Base-by-base conservation (phyloP, 2,888 invertebrate genomes). In the Lasioglossum zephyrum region DNA sequence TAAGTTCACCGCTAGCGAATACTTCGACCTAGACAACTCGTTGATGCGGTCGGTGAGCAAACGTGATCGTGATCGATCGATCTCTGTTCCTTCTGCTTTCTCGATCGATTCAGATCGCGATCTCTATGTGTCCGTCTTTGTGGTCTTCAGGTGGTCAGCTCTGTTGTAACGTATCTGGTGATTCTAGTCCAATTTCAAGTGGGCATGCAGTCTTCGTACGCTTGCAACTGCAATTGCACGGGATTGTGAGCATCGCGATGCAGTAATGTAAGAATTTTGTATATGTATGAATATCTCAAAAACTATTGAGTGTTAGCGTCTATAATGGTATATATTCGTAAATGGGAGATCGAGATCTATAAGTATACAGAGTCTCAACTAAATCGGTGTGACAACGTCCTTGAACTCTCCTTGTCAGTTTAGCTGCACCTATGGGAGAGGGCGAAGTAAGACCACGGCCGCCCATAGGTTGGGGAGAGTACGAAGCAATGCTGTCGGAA, bases 1-100 rank as follows among this genome's bases (percentile, higher is more conserved):
- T 60, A 87, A 89, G 53, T 94, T 94, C 70, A 91, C 93, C 36
- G 94, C 92, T 16, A 91, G 90, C 44, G 93, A 93, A 60, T 92
- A 93, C 73, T 93, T 94, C 41, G 82, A 87, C 9, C 85, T 94
- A 4, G 92, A 94, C 86, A 92, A 92, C 13, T 92, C 84, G 77
- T 87, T 94, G 4, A 79, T 94, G 13, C 92, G 92, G 83, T 91
- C 92, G 87, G 94, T 94, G 84, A 92, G 93, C 39, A 36, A 22
- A 66, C 39, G 18, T 22, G 49, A 49, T 49, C 49, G 16, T 16
- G 66, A 66, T 66, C 63, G 31, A 66, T 66, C 66, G 57, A 26
- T 60, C 60, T 60, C n/a, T 9, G 57, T n/a, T n/a, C 13, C 16
- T 47, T 47, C 4, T 47, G 47, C 4, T 16, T 47, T 60, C 60